Evolutionary conservation across 2,888 invertebrate genomes (phyloP).

Genomic region (Phasia obesa): DNA sequence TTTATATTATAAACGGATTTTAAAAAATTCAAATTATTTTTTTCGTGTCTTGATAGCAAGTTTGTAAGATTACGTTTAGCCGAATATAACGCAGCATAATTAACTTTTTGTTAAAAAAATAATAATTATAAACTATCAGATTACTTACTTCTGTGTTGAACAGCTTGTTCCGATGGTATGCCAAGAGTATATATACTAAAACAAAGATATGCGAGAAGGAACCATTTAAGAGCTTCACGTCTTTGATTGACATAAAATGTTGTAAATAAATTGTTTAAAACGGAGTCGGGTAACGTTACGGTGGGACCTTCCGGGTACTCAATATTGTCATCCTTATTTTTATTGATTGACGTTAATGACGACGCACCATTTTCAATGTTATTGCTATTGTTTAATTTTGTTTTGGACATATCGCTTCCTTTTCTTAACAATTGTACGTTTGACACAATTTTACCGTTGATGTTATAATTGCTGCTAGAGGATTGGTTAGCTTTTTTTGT

Average conservation of each 20-base stretch:
- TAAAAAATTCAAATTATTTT: too few relatives aligned
- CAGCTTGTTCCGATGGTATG: conserved; percentile 84
- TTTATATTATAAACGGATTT: too few relatives aligned
- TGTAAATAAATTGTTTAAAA: conserved; percentile 88
- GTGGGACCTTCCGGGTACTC: conserved; percentile 65
- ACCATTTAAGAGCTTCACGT: conserved; percentile 87
- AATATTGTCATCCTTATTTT: conserved; percentile 55
- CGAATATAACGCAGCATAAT: too few relatives aligned
- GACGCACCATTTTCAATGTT: conserved; percentile 70
- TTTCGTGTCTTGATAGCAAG: too few relatives aligned
- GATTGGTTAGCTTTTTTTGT: conserved; percentile 33
- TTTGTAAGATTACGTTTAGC: too few relatives aligned
- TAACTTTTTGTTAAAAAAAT: background rate
- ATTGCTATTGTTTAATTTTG: conserved; percentile 62
- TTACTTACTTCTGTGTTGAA: conserved; percentile 79
- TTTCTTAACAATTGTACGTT: background rate
- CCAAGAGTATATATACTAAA: conserved; percentile 86
- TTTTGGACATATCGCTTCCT: conserved; percentile 55
- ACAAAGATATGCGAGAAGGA: conserved; percentile 86
- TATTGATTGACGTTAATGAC: conserved; percentile 52
- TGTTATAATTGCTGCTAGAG: conserved; percentile 21
- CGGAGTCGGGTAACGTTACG: conserved; percentile 83
- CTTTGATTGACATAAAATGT: conserved; percentile 89
- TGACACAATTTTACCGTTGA: background rate
- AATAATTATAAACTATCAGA: background rate